A percentile compares a stretch with the other conserved stretches of the same genome.
phyloP scores from a whole-genome alignment of 2,888 invertebrate species.

The Odontocolon sp. region DNA sequence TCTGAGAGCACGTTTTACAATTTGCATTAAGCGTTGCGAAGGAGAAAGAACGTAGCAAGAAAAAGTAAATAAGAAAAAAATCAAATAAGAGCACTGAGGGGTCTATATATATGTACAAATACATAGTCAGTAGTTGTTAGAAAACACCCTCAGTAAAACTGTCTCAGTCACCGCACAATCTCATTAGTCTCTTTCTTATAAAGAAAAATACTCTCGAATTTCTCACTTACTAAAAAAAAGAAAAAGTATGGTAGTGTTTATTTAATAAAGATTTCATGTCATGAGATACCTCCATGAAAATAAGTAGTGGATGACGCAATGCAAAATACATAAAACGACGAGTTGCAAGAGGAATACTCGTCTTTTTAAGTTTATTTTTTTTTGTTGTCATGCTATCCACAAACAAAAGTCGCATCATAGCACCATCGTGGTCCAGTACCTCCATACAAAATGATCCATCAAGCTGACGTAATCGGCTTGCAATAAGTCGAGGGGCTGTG shows the following conservation, averaged over 20 bases:
- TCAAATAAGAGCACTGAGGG: conserved; percentile 11
- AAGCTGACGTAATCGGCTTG: conserved; percentile 29
- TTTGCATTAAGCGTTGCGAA: conserved; percentile 61
- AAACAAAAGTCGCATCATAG: too few relatives aligned
- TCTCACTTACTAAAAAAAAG: conserved; percentile 6
- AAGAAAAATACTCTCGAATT: conserved; percentile 30
- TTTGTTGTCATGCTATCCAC: too few relatives aligned
- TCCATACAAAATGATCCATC: conserved; percentile 1
- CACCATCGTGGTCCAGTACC: too few relatives aligned
- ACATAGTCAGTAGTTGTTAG: too few relatives aligned
- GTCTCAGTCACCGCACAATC: conserved; percentile 51
- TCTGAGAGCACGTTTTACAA: conserved; percentile 63
- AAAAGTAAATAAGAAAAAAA: conserved; percentile 31
- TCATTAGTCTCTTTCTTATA: conserved; percentile 51
- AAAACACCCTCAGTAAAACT: conserved; percentile 6
- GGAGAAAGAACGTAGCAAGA: too few relatives aligned
- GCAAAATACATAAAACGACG: too few relatives aligned
- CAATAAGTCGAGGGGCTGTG: conserved; percentile 35
- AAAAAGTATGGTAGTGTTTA: too few relatives aligned
- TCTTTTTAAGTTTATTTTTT: too few relatives aligned
- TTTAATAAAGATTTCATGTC: too few relatives aligned
- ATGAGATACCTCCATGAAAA: too few relatives aligned
- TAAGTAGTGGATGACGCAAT: too few relatives aligned
- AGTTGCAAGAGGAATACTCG: too few relatives aligned
- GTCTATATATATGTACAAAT: conserved; percentile 21